Evolutionary conservation across 2,888 invertebrate genomes (phyloP), one percentile per base, ranked within the genome.

Genomic region (Epistrophella euchroma): DNA sequence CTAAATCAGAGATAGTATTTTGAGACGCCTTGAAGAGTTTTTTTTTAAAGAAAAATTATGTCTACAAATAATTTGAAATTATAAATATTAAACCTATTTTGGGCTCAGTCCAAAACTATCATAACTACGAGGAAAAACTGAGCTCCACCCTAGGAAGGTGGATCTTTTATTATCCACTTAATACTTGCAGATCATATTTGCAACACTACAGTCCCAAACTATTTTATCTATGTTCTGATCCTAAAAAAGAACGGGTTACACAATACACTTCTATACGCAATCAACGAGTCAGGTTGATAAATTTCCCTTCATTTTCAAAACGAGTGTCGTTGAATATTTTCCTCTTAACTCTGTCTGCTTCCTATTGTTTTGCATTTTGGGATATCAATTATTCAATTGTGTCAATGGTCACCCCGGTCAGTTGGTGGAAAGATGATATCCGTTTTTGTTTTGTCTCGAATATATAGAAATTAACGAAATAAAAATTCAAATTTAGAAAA

Each of bases 351-450:
- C 64, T 32, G 28, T 7, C 5, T 35, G 45, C 25, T 37, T 66
- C 50, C 52, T 25, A 68, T 68, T 68, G 68, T 68, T 52, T 68
- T 68, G 58, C 25, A 50, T 32, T 50, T 70, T 50, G 17, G 45
- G 19, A 73, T 52, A 58, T 72, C 76, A 82, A 82, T 79, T 73
- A 68, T 77, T 74, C 71, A 81, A 81, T 81, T 81, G 74, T 86
- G 81, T 81, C 86, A 81, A 74, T 77, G 73, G 73, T 81, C 77
- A 73, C 76, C 72, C 47, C 6, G 64, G 64, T 45, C 64, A 64
- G 64, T 64, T 19, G 62, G 70, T 81, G 81, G 86, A 78, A 86
- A 86, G 86, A 86, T 81, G 77, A 81, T 86, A 81, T 86, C 81
- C 73, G 73, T 50, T 52, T 56, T 45, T n/a, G n/a, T 28, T 45